Conservation (phyloP, 2,888 invertebrate genomes). For the Folsomia candida region DNA sequence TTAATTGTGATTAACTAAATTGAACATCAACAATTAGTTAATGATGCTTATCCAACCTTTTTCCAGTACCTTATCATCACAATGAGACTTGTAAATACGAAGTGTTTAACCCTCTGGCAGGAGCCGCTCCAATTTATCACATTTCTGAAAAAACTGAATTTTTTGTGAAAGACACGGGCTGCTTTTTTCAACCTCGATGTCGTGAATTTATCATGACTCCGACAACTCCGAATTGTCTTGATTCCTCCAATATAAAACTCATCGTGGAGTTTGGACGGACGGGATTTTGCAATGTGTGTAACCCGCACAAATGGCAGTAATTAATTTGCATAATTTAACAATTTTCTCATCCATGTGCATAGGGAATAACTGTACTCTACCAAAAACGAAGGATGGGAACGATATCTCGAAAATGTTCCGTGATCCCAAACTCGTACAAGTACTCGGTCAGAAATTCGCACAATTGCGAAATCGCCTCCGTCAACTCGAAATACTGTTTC, state of each 20-base stretch:
- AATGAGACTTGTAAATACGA: conserved; percentile 18
- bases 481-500: conserved; percentile 9
- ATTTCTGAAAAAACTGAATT: conserved; percentile 19
- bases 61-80: background rate
- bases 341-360: background rate
- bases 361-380: conserved; percentile 11
- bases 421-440: conserved; percentile 7
- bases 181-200: conserved; percentile 5
- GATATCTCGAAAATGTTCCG: conserved; percentile 1
- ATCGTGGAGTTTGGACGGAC: conserved; percentile 1
- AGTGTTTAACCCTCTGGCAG: background rate
- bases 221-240: background rate
- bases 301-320: background rate
- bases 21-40: background rate
- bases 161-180: conserved; percentile 8
- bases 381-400: conserved; percentile 5
- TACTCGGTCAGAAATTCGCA: conserved; percentile 11
- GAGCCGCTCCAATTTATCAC: background rate
- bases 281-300: background rate
- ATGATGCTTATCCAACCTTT: background rate
- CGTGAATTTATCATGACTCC: conserved; percentile 7
- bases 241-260: conserved; percentile 7
- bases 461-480: background rate
- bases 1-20: background rate
- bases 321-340: background rate